Percentiles rank a stretch among this genome's conserved stretches.
Conservation (phyloP, 2,113 vertebrate species). For the Chamaetylas fuelleborni region DNA sequence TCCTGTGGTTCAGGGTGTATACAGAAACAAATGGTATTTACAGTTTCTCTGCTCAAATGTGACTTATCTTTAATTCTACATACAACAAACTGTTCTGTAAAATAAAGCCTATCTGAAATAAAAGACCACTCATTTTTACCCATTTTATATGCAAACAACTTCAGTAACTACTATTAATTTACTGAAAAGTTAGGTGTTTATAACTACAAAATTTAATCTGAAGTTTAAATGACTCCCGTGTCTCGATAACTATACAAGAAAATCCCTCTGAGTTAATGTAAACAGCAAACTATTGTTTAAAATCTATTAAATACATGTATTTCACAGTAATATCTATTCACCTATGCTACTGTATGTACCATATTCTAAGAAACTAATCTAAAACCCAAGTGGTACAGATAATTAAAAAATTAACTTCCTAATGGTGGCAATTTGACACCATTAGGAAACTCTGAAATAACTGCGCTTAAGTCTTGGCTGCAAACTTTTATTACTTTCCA, state of each 20-base stretch:
- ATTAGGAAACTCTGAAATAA: background rate
- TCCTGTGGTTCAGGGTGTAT: slow-evolving; percentile 70
- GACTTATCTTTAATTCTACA: slow-evolving; percentile 32
- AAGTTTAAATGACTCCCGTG: background rate
- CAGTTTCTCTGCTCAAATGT: slow-evolving; percentile 44
- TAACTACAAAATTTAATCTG: background rate
- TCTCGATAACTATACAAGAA: background rate
- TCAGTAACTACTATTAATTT: background rate
- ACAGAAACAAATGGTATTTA: slow-evolving; percentile 67
- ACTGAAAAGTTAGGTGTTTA: background rate
- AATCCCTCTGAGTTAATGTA: background rate
- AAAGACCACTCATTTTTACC: background rate
- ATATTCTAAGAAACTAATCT: background rate
- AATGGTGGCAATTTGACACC: background rate
- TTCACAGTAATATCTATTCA: background rate
- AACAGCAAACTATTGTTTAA: background rate
- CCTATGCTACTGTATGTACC: background rate
- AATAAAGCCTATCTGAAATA: background rate
- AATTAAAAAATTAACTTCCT: background rate
- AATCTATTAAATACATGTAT: background rate
- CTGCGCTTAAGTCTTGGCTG: rapidly evolving
- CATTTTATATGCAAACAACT: background rate
- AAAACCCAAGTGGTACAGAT: background rate
- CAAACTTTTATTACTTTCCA: background rate
- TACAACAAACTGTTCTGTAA: background rate